A percentile compares a stretch with the other conserved stretches of the same genome.
Conservation (phyloP, 2,113 vertebrate genomes). For the Laticauda colubrina region DNA sequence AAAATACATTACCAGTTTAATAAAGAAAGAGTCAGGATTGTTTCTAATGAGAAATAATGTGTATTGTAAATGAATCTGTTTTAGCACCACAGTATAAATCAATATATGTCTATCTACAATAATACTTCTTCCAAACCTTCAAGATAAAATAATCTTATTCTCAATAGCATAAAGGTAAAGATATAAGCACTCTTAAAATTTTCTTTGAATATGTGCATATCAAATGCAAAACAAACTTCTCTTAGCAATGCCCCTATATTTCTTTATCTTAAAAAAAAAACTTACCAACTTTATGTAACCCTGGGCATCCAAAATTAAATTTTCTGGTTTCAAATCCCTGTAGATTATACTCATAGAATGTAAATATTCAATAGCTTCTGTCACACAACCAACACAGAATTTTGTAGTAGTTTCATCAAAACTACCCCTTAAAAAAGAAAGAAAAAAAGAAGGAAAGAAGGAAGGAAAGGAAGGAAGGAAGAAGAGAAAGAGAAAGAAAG, state of each 20-base stretch:
- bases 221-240: not conserved
- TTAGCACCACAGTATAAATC: not conserved
- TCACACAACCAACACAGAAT: constrained; percentile 90
- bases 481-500: not conserved
- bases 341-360: constrained; percentile 87
- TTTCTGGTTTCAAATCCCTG: constrained; percentile 93
- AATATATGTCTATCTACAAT: not conserved
- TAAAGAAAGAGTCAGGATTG: not conserved
- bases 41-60: not conserved
- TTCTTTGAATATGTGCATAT: not conserved
- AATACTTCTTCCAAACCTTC: not conserved
- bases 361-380: constrained; percentile 92
- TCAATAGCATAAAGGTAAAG: not conserved
- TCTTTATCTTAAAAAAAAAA: not conserved
- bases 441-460: constrained; percentile 3
- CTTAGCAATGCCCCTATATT: not conserved
- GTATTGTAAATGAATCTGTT: not conserved
- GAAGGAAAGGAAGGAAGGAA: not conserved
- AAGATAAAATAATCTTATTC: not conserved
- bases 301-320: constrained; percentile 87
- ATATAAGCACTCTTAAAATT: not conserved
- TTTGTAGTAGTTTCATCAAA: constrained; percentile 89
- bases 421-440: constrained; percentile 77
- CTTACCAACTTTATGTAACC: constrained; percentile 91
- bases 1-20: not conserved